Evolutionary conservation across 2,888 invertebrate species (phyloP).

Genomic region (Stenodera caucasica): DNA sequence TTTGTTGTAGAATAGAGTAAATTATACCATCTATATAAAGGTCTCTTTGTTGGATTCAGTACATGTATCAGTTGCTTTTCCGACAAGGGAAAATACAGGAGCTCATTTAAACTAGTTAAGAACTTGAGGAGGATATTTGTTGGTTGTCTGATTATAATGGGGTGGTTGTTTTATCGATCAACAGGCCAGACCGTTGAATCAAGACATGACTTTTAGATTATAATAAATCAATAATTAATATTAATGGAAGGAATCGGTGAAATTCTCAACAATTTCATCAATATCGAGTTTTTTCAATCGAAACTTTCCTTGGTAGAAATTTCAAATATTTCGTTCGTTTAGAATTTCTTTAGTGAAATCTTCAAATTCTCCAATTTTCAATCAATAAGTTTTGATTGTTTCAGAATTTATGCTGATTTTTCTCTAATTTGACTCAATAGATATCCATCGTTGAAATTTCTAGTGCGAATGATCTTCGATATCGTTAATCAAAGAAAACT

Average conservation of each 20-base stretch:
- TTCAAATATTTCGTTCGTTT: too few relatives aligned
- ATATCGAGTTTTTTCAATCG: too few relatives aligned
- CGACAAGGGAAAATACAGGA: background rate
- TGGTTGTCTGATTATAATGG: constrained; percentile 3
- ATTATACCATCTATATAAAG: background rate
- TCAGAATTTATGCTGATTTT: too few relatives aligned
- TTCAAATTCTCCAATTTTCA: too few relatives aligned
- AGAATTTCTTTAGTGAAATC: too few relatives aligned
- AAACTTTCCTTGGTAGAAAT: too few relatives aligned
- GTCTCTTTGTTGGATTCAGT: background rate
- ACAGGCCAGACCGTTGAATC: constrained; percentile 1
- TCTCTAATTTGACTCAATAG: too few relatives aligned
- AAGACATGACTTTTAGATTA: background rate
- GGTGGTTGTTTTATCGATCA: constrained; percentile 2
- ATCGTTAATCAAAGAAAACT: background rate
- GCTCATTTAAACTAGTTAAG: background rate
- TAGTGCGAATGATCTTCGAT: background rate
- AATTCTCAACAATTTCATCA: too few relatives aligned
- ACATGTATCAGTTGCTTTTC: background rate
- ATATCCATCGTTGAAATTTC: too few relatives aligned
- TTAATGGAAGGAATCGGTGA: too few relatives aligned
- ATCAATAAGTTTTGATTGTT: too few relatives aligned
- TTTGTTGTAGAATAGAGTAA: background rate
- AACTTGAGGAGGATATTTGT: background rate
- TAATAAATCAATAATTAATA: background rate